Base-by-base conservation (phyloP, 92 coral and sea anemone genomes). In the Pocillopora meandrina region DNA sequence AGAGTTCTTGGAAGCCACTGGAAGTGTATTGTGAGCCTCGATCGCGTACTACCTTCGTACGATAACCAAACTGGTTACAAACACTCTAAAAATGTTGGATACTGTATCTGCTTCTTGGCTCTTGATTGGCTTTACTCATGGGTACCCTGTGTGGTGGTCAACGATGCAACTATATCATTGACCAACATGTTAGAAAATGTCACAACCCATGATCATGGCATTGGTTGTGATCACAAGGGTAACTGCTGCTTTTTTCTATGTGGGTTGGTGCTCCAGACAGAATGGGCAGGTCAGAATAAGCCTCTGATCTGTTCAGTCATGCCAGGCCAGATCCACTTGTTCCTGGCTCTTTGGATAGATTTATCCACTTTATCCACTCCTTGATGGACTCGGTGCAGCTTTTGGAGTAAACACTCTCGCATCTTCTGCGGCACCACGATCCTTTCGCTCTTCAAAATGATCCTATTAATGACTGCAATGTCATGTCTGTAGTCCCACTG, bases 181-280 rank as follows among this genome's bases (percentile, higher is more conserved):
- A 76, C 87, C 91, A 75, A 82, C 88, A 77, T 88, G 91, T 80
- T 88, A 85, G 91, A 88, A 88, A 88, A 88, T 88, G 79, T 88
- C 91, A 88, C 91, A 83, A 84, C 88, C 91, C 63, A 88, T 84
- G 66, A 88, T 88, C 88, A 88, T 88, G 91, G 91, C 91, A 86
- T 88, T 77, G 87, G 31, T 26, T 26, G 31, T 26, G 31, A 26
- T 26, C 31, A 26, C 31, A 26, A 26, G 31, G 31, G 1, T 88
- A 77, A 88, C 89, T 80, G 91, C 85, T 84, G 84, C 91, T 88
- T 83, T 84, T 88, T 88, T 88, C 91, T 88, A 89, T 83, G 89
- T 64, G 73, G 91, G 91, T 83, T 88, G 89, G 89, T 88, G 89
- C 85, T 88, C 91, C 89, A 88, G 91, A 88, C 91, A 88, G 89